A percentile compares a stretch with the other conserved stretches of the same genome.
Evolutionary conservation across 2,888 invertebrate species (phyloP).

Genomic region (Athetis lepigone): DNA sequence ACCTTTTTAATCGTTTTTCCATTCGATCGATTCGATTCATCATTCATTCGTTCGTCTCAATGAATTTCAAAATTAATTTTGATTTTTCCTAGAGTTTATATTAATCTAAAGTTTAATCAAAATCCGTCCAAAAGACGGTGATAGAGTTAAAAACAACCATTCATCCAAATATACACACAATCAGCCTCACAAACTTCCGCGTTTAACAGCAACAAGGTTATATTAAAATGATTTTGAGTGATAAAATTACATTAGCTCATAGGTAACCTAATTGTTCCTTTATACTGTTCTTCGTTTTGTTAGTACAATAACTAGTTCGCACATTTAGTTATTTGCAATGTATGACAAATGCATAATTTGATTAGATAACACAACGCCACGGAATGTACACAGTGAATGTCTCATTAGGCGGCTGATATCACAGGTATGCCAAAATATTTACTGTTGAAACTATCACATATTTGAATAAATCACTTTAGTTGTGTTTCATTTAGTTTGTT

Average conservation of each 20-base stretch:
- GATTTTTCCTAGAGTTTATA: too few species aligned
- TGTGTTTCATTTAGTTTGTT: neutral
- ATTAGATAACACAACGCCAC: constrained; percentile 68
- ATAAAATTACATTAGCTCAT: constrained; percentile 17
- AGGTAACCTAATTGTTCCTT: constrained; percentile 41
- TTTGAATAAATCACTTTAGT: constrained; percentile 27
- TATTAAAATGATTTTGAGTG: too few species aligned
- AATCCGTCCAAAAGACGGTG: too few species aligned
- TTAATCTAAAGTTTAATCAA: too few species aligned
- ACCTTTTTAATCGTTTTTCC: too few species aligned
- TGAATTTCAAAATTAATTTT: too few species aligned
- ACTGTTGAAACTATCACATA: constrained; percentile 23
- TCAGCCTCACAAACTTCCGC: too few species aligned
- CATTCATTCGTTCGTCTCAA: too few species aligned
- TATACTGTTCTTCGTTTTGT: constrained; percentile 9
- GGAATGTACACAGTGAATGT: constrained; percentile 42
- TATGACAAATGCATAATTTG: constrained; percentile 75
- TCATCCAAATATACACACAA: too few species aligned
- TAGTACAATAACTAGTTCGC: constrained; percentile 46
- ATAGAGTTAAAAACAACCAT: too few species aligned
- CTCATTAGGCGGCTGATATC: constrained; percentile 47
- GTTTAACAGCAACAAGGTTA: too few species aligned
- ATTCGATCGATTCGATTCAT: too few species aligned
- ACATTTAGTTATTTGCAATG: constrained; percentile 66
- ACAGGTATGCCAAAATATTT: constrained; percentile 63